Evolutionary conservation across 2,888 invertebrate genomes (phyloP).

Genomic region (Boloria selene): DNA sequence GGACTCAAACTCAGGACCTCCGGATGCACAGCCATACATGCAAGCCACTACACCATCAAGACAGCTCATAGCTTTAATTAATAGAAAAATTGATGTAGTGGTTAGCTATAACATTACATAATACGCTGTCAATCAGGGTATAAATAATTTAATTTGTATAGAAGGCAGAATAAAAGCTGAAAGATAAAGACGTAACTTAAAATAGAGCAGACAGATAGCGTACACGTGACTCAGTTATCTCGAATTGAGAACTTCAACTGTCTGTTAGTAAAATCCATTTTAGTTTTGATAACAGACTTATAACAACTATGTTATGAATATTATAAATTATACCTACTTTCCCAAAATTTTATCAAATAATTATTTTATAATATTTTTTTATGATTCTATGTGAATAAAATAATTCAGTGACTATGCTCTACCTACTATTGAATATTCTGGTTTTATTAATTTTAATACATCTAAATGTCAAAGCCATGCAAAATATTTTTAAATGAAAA

Average conservation of each 20-base stretch:
- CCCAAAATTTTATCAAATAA: background rate
- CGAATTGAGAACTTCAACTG: conserved; percentile 5
- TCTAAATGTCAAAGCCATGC: no score
- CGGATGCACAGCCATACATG: no score
- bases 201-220: conserved; percentile 18
- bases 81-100: no score
- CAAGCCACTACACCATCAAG: no score
- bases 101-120: no score
- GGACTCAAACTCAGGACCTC: no score
- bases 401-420: background rate
- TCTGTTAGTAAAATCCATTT: conserved; percentile 11
- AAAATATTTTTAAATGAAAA: no score
- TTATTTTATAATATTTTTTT: background rate
- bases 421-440: background rate
- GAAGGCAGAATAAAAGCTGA: background rate
- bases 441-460: background rate
- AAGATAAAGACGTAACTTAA: conserved; percentile 1
- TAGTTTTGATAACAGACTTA: background rate
- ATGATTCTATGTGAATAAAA: no score
- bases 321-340: background rate
- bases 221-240: conserved; percentile 22
- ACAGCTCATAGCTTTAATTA: no score
- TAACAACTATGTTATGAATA: background rate
- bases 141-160: background rate
- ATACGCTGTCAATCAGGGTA: no score